phyloP scores from a whole-genome alignment of 2,113 vertebrate genomes.

The Periophthalmus modestus region DNA sequence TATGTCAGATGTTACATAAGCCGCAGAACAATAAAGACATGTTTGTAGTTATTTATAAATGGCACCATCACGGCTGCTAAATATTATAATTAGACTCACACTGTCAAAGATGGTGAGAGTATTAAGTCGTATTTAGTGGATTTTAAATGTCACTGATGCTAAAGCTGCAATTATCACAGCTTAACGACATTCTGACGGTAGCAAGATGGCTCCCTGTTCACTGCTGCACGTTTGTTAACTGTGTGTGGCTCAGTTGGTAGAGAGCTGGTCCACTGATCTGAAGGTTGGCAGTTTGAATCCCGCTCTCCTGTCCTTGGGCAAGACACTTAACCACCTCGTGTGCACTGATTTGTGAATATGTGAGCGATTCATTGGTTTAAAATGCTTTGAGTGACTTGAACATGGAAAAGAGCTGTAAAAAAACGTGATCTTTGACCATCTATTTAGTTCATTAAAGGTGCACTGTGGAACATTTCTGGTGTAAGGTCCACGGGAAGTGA shows the following conservation, averaged over 20 bases:
- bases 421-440: too few species aligned
- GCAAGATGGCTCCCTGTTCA: not conserved
- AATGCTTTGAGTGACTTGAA: too few species aligned
- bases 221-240: not conserved
- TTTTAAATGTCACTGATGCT: not conserved
- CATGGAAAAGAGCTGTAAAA: too few species aligned
- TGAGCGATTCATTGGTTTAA: too few species aligned
- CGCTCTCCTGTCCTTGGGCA: too few species aligned
- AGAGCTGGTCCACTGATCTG: too few species aligned
- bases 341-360: too few species aligned
- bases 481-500: too few species aligned
- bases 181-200: not conserved
- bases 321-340: too few species aligned
- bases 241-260: not conserved
- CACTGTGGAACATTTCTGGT: too few species aligned
- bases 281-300: too few species aligned
- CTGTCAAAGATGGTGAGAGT: not conserved
- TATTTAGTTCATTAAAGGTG: too few species aligned
- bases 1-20: not conserved
- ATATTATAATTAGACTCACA: not conserved
- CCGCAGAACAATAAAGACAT: not conserved
- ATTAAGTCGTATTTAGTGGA: not conserved
- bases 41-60: not conserved
- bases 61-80: not conserved
- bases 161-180: conserved; percentile 1